These are phyloP conservation scores for Micrasema minimum DNA, from an alignment of 1,140 invertebrate genomes.

Conservation along the genomic window DNA sequence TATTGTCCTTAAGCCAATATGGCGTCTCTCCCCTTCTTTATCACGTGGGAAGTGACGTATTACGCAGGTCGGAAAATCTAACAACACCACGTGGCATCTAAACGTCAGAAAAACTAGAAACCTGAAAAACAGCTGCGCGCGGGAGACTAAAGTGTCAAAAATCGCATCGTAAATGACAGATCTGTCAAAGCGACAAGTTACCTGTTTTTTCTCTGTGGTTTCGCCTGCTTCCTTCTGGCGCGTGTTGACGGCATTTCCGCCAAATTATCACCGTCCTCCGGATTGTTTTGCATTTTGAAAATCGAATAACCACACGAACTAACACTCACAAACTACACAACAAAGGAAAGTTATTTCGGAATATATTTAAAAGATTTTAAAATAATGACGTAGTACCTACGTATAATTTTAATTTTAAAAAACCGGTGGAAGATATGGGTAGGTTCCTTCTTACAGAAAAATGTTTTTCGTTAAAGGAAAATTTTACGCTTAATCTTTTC, in stretches of 20 bases:
- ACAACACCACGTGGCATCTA: slow-evolving; percentile 42
- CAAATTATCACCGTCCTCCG: slow-evolving; percentile 16
- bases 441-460: too few relatives aligned
- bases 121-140: background rate
- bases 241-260: slow-evolving; percentile 27
- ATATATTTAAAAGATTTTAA: too few relatives aligned
- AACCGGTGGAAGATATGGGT: too few relatives aligned
- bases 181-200: slow-evolving; percentile 16
- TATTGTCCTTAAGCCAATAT: slow-evolving; percentile 1
- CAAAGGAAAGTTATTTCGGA: too few relatives aligned
- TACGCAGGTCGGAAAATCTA: slow-evolving; percentile 45
- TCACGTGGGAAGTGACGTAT: slow-evolving; percentile 41
- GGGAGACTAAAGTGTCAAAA: background rate
- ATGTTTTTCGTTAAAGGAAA: too few relatives aligned
- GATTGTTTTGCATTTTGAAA: slow-evolving; percentile 1
- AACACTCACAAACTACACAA: background rate
- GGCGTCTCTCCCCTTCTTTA: slow-evolving; percentile 2
- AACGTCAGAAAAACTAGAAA: slow-evolving; percentile 32
- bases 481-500: too few relatives aligned
- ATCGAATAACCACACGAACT: background rate
- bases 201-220: slow-evolving; percentile 51
- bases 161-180: background rate
- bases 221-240: slow-evolving; percentile 45
- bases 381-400: too few relatives aligned
- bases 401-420: too few relatives aligned